Evolutionary conservation across 2,888 invertebrate species (phyloP).

Genomic region (Synanthedon myopaeformis): DNA sequence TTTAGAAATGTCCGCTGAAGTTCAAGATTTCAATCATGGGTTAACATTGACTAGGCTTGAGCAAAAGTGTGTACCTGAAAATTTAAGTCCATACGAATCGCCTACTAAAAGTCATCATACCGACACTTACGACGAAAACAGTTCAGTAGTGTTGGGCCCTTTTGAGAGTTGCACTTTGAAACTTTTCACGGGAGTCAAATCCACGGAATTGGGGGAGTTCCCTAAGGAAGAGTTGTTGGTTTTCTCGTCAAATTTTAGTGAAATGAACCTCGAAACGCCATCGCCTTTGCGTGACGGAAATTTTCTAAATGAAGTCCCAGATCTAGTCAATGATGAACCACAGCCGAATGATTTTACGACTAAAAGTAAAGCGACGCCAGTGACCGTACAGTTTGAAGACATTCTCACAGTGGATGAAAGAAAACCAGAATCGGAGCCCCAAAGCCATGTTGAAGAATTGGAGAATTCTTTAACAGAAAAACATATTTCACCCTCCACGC

Average conservation of each 20-base stretch:
- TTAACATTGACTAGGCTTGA: conserved; percentile 34
- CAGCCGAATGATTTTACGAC: conserved; percentile 41
- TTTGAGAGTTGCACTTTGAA: conserved; percentile 69
- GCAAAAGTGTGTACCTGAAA: conserved; percentile 39
- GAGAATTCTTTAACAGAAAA: conserved; percentile 45
- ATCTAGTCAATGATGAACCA: conserved; percentile 40
- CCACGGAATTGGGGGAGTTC: conserved; percentile 45
- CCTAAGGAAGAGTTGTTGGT: conserved; percentile 62
- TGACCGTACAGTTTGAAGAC: conserved; percentile 36
- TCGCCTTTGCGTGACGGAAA: conserved; percentile 57
- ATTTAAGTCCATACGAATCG: conserved; percentile 53
- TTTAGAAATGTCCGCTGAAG: conserved; percentile 21
- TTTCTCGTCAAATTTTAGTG: conserved; percentile 68
- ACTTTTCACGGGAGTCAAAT: conserved; percentile 60
- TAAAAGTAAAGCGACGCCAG: conserved; percentile 28
- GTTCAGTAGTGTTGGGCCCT: conserved; percentile 70
- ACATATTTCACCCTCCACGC: conserved; percentile 48
- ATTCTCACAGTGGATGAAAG: conserved; percentile 24
- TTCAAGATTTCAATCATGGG: conserved; percentile 27
- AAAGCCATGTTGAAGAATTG: conserved; percentile 30
- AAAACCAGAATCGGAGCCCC: conserved; percentile 16
- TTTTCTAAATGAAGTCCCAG: conserved; percentile 60
- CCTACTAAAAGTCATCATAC: conserved; percentile 57
- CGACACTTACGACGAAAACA: conserved; percentile 60
- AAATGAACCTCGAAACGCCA: conserved; percentile 59